These are phyloP conservation scores for Ichneumoninae sp. DNA, from an alignment of 2,888 invertebrate genomes.

Conservation along the genomic window DNA sequence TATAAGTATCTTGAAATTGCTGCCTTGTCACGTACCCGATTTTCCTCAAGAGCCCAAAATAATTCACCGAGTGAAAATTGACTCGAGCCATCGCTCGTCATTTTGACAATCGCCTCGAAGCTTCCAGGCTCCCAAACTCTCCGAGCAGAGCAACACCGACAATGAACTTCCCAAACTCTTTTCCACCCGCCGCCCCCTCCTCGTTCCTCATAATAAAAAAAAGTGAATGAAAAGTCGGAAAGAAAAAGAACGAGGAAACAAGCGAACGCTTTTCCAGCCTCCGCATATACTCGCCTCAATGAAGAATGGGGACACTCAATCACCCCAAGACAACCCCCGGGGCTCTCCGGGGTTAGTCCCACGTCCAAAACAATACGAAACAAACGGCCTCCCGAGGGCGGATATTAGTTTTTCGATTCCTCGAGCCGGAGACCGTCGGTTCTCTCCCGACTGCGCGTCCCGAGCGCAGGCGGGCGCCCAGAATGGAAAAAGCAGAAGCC, in stretches of 20 bases:
- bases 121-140: slow-evolving; percentile 49
- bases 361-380: slow-evolving; percentile 83
- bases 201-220: not conserved
- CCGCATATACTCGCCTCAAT: slow-evolving; percentile 69
- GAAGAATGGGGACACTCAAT: slow-evolving; percentile 84
- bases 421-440: slow-evolving; percentile 72
- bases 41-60: not conserved
- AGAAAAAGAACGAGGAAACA: slow-evolving; percentile 64
- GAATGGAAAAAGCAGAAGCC: slow-evolving; percentile 46
- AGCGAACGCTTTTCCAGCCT: slow-evolving; percentile 57
- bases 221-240: slow-evolving; percentile 54
- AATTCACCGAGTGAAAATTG: not conserved
- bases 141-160: slow-evolving; percentile 42
- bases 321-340: slow-evolving; percentile 81
- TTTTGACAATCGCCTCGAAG: not conserved
- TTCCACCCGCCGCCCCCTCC: not conserved
- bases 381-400: slow-evolving; percentile 83
- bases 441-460: slow-evolving; percentile 46
- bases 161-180: slow-evolving; percentile 35
- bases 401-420: slow-evolving; percentile 84
- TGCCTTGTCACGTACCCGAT: too few relatives aligned
- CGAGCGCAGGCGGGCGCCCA: slow-evolving; percentile 10
- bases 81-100: not conserved
- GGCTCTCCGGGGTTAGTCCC: slow-evolving; percentile 45
- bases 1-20: too few relatives aligned